Evolutionary conservation across 1,140 invertebrate species (phyloP).

Genomic region (Euwallacea fornicatus): DNA sequence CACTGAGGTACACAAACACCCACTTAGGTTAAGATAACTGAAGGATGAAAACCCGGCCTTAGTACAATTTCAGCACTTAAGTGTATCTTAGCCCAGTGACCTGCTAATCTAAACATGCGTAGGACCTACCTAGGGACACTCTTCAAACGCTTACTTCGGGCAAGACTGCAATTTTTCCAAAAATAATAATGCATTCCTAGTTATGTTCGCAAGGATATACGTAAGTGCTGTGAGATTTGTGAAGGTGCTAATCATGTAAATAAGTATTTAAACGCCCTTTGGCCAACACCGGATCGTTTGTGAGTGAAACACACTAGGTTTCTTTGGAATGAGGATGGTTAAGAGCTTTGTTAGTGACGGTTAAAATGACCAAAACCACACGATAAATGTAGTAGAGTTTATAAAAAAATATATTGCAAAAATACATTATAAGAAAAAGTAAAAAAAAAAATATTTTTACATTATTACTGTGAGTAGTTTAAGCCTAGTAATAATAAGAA

Average conservation of each 20-base stretch:
- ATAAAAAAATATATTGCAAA: conserved; percentile 35
- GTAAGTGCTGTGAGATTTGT: no score
- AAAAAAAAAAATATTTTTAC: conserved; percentile 40
- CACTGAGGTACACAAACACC: conserved; percentile 31
- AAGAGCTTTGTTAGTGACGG: not conserved
- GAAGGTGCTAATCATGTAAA: no score
- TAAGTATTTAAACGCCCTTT: no score
- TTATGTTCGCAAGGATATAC: not conserved
- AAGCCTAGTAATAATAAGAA: no score
- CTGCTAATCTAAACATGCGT: no score
- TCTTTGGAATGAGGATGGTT: conserved; percentile 3
- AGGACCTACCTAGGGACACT: conserved; percentile 28
- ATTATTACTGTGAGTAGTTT: not conserved
- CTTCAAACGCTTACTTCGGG: conserved; percentile 37
- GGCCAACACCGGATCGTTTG: no score
- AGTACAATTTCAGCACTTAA: not conserved
- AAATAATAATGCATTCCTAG: not conserved
- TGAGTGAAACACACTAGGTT: not conserved
- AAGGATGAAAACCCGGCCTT: conserved; percentile 12
- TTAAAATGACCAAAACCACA: conserved; percentile 22
- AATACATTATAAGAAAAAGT: conserved; percentile 30
- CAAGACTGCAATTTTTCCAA: conserved; percentile 30
- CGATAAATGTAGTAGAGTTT: conserved; percentile 5
- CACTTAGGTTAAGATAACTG: conserved; percentile 2
- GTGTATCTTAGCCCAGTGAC: no score